Conservation (phyloP, 1,140 invertebrate species). For the Archivesica marissinica region DNA sequence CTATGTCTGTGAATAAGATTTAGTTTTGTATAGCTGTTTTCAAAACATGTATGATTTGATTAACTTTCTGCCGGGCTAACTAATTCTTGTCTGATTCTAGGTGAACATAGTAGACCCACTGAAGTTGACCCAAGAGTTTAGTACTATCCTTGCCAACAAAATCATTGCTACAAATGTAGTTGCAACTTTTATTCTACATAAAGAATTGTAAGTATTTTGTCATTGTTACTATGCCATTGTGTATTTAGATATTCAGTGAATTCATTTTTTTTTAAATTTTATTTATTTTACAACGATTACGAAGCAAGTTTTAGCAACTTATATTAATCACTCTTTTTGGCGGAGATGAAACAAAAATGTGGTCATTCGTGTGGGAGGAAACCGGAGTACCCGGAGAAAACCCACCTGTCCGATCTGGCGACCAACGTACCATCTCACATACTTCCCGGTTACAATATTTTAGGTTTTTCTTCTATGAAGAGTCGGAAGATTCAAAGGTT, state of each 20-base stretch:
- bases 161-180: constrained; percentile 82
- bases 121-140: constrained; percentile 81
- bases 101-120: constrained; percentile 83
- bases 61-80: not conserved
- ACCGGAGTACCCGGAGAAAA: no score
- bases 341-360: no score
- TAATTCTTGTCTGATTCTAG: constrained; percentile 61
- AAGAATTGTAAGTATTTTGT: constrained; percentile 76
- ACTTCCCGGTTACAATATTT: no score
- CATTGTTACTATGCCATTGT: not conserved
- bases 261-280: not conserved
- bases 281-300: no score
- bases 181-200: constrained; percentile 79
- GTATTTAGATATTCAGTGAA: not conserved
- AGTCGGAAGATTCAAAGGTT: constrained; percentile 71
- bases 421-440: no score
- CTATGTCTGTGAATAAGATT: no score
- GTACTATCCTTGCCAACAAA: constrained; percentile 78
- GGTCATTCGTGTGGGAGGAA: no score
- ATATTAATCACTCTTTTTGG: no score
- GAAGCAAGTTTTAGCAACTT: no score
- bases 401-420: no score
- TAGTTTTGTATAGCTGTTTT: no score
- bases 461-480: constrained; percentile 73
- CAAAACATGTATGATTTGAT: not conserved